Percentiles rank a stretch among this genome's conserved stretches.
Conservation (phyloP, 1,140 invertebrate species). For the Zophobas morio region DNA sequence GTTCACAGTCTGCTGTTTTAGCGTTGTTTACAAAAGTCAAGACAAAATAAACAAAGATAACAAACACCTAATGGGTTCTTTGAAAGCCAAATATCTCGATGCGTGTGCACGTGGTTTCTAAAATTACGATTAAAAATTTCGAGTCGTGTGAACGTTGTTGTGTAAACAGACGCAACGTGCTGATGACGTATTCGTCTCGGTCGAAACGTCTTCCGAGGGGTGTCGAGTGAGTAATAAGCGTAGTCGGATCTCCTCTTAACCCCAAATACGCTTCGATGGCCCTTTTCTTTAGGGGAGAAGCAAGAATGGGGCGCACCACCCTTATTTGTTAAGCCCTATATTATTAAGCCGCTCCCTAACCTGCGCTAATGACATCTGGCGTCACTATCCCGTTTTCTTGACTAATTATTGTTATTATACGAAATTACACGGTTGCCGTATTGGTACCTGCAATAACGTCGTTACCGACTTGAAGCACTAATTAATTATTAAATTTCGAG, state of each 20-base stretch:
- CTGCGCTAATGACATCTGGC: constrained; percentile 45
- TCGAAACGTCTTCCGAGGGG: constrained; percentile 15
- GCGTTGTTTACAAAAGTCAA: no score
- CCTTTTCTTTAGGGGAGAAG: constrained; percentile 33
- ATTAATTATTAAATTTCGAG: constrained; percentile 39
- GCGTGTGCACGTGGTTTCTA: no score
- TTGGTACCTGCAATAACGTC: constrained; percentile 30
- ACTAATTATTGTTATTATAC: constrained; percentile 45
- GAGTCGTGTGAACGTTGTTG: no score
- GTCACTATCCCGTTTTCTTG: constrained; percentile 44
- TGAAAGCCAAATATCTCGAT: no score
- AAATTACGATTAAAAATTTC: no score
- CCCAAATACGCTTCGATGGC: constrained; percentile 35
- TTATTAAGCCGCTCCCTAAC: constrained; percentile 43
- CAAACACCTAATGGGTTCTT: no score
- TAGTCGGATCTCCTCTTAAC: constrained; percentile 34
- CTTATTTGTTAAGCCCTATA: constrained; percentile 42
- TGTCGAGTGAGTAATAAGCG: constrained; percentile 46
- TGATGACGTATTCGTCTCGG: neutral
- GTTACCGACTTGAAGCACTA: constrained; percentile 23
- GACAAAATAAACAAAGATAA: no score
- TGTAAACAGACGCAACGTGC: no score
- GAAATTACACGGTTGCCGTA: constrained; percentile 41
- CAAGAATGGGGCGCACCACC: constrained; percentile 19
- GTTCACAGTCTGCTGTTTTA: no score